These are phyloP conservation scores for Cottoperca gobio DNA, from an alignment of 2,797 vertebrate genomes.

Conservation along the genomic window DNA sequence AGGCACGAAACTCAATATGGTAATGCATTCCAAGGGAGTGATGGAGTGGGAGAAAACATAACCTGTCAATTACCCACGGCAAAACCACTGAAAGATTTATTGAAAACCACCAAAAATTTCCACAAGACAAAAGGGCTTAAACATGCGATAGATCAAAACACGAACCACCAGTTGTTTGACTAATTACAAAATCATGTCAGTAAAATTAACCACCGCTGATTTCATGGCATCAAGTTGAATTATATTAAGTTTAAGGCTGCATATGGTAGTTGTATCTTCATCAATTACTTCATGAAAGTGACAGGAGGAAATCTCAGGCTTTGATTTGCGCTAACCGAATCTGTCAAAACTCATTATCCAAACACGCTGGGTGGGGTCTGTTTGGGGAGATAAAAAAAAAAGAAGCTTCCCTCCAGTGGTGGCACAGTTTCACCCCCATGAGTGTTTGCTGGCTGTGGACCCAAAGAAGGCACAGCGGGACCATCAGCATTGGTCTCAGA, in stretches of 20 bases:
- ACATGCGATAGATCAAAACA: slow-evolving; percentile 50
- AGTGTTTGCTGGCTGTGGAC: slow-evolving; percentile 45
- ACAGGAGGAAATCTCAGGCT: slow-evolving; percentile 55
- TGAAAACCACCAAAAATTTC: slow-evolving; percentile 57
- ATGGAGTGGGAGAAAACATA: slow-evolving; percentile 67
- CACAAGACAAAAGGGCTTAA: slow-evolving; percentile 50
- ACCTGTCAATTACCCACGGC: slow-evolving; percentile 75
- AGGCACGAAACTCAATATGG: slow-evolving; percentile 71
- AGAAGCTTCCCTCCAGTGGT: slow-evolving; percentile 2
- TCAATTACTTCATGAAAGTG: slow-evolving; percentile 52
- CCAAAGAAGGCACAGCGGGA: slow-evolving; percentile 39
- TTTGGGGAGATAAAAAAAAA: neutral
- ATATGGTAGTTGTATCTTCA: slow-evolving; percentile 40
- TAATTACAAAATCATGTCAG: slow-evolving; percentile 53
- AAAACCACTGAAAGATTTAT: slow-evolving; percentile 65
- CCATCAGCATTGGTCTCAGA: slow-evolving; percentile 59
- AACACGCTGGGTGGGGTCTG: slow-evolving; percentile 34
- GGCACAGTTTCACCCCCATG: slow-evolving; percentile 17
- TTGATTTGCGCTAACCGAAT: slow-evolving; percentile 51
- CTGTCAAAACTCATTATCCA: slow-evolving; percentile 56
- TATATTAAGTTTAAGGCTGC: slow-evolving; percentile 36
- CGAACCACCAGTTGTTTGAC: slow-evolving; percentile 39
- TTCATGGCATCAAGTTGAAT: slow-evolving; percentile 41
- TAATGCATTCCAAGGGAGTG: slow-evolving; percentile 68
- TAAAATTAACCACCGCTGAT: slow-evolving; percentile 51